These are phyloP conservation scores for Anabas testudineus DNA, from an alignment of 2,797 vertebrate species.

Conservation along the genomic window DNA sequence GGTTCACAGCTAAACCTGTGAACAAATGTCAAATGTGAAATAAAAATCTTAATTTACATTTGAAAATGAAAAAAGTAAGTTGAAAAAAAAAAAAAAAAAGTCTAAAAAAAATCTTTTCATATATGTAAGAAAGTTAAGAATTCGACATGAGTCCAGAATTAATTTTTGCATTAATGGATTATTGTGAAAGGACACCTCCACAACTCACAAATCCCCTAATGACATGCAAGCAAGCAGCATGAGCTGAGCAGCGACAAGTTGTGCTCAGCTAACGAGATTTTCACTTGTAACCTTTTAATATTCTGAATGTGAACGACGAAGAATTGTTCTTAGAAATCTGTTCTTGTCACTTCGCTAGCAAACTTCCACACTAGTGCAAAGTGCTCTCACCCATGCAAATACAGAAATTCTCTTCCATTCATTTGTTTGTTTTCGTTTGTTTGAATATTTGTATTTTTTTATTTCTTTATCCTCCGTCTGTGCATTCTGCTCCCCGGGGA, in stretches of 20 bases:
- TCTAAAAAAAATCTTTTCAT: background rate
- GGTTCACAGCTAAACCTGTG: background rate
- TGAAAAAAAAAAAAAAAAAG: slow-evolving; percentile 2
- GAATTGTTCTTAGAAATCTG: slow-evolving; percentile 47
- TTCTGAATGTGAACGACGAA: slow-evolving; percentile 21
- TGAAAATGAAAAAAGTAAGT: background rate
- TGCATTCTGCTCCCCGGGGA: slow-evolving; percentile 52
- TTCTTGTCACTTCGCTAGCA: slow-evolving; percentile 41
- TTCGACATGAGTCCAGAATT: slow-evolving; percentile 18
- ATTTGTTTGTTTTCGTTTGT: slow-evolving; percentile 69
- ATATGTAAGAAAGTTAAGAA: background rate
- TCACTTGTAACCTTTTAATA: slow-evolving; percentile 49
- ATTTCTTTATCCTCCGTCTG: slow-evolving; percentile 53
- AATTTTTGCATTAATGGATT: slow-evolving; percentile 27
- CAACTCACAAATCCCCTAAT: slow-evolving; percentile 46
- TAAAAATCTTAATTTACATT: background rate
- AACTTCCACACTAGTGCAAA: slow-evolving; percentile 31
- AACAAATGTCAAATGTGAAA: slow-evolving; percentile 7
- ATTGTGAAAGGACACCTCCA: slow-evolving; percentile 39
- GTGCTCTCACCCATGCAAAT: slow-evolving; percentile 53
- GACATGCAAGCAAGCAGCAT: slow-evolving; percentile 30
- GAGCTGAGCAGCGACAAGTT: slow-evolving; percentile 24
- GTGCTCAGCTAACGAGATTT: slow-evolving; percentile 38
- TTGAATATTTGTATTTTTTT: slow-evolving; percentile 26
- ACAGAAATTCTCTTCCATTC: slow-evolving; percentile 51